Base-by-base conservation (phyloP, 2,113 vertebrate species). In the Drymodes brunneopygia region DNA sequence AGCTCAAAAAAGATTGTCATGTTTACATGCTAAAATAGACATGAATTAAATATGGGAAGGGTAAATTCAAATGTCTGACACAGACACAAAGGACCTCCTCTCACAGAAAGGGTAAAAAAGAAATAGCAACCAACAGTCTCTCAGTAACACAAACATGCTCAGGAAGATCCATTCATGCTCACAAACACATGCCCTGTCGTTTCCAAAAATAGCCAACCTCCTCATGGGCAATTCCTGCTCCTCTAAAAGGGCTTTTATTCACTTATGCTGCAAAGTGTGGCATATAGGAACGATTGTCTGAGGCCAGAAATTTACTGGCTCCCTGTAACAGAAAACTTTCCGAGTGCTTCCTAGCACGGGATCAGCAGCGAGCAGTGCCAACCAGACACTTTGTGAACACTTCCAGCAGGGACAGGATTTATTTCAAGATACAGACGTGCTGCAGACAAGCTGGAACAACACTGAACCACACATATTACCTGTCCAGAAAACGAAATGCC, bases 131-230 rank as follows among this genome's bases (percentile, higher is more conserved):
- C 85, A 88, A 83, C 75, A 83, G 90, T 51, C 69, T 88, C 67
- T 77, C 74, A n/a, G 87, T 74, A 95, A 94, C 88, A 95, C 92
- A 97, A 97, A 93, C 90, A 96, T 84, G 95, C 88, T 97, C 94
- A 96, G 88, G 96, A 96, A 96, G 96, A 94, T 90, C 94, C 90
- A 96, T 96, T 95, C 95, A 96, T 93, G 88, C 94, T 95, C 92
- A 88, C 92, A 94, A 95, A 94, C 89, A 90, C 85, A 88, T 83
- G 94, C 95, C 88, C 82, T 74, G 90, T 22, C 53, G 20, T 71
- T 96, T 96, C 94, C 94, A 96, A 96, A 96, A 94, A 94, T 94
- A 96, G 92, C 88, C 64, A 96, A 86, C 92, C 93, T 96, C 94
- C 85, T 92, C 64, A 1, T 56, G 88, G 82, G 74, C 94, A 96